Conservation (phyloP, 1,140 invertebrate genomes). For the Caenorhabditis briggsae region DNA sequence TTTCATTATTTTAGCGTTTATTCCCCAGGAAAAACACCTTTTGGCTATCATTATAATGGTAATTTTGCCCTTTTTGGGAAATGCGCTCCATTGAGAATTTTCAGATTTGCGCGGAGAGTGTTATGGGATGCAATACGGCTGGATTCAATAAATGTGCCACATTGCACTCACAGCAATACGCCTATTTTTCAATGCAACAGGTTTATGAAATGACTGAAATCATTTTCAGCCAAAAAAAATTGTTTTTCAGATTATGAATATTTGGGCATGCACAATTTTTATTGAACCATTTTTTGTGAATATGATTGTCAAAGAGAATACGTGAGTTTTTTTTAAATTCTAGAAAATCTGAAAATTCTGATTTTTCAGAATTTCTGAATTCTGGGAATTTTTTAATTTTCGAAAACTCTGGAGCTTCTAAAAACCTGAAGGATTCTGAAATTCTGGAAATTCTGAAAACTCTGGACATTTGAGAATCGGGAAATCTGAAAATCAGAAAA, state of each 20-base stretch:
- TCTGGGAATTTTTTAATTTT: too few species aligned
- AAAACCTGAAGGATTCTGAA: too few species aligned
- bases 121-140: conserved; percentile 18
- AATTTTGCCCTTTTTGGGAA: too few species aligned
- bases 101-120: conserved; percentile 38
- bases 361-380: too few species aligned
- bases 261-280: conserved; percentile 33
- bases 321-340: too few species aligned
- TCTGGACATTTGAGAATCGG: too few species aligned
- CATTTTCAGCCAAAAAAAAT: neutral
- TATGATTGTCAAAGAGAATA: conserved; percentile 36
- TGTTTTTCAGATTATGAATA: conserved; percentile 25
- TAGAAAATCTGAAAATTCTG: too few species aligned
- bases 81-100: neutral
- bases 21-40: conserved; percentile 29
- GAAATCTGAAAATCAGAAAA: too few species aligned
- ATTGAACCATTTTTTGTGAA: conserved; percentile 34
- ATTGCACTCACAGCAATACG: conserved; percentile 38
- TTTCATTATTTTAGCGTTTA: conserved; percentile 27
- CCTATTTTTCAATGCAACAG: conserved; percentile 41
- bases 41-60: conserved; percentile 40
- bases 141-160: conserved; percentile 51
- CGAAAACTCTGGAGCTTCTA: too few species aligned
- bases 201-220: neutral
- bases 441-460: too few species aligned